Evolutionary conservation across 2,888 invertebrate genomes (phyloP).

Genomic region (Spisula subtruncata): DNA sequence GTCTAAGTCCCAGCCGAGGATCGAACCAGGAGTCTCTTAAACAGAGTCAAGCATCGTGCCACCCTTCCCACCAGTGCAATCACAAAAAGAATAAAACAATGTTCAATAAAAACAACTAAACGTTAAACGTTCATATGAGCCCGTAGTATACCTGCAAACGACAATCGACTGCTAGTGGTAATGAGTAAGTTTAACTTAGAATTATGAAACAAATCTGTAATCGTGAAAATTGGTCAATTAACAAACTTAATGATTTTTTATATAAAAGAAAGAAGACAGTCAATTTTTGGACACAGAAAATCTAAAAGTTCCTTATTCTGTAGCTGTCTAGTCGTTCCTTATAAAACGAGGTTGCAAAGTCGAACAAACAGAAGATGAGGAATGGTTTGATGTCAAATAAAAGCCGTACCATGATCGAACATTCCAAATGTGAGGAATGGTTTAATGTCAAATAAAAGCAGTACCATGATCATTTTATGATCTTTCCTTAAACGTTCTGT

Average conservation of each 20-base stretch:
- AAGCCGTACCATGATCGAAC: background rate
- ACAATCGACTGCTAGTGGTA: background rate
- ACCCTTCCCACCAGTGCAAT: too few species aligned
- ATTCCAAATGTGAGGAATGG: background rate
- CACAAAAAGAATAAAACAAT: too few species aligned
- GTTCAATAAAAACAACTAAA: too few species aligned
- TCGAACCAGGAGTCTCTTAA: too few species aligned
- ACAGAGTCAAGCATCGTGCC: too few species aligned
- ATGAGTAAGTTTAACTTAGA: background rate
- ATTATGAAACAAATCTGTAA: background rate
- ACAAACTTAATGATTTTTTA: background rate
- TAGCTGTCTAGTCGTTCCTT: background rate
- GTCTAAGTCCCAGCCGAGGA: too few species aligned
- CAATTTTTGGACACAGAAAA: background rate
- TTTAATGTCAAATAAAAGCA: slow-evolving; percentile 14
- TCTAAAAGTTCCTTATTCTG: background rate
- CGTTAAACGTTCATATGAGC: too few species aligned
- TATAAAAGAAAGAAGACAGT: background rate
- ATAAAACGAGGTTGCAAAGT: background rate
- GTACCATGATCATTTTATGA: background rate
- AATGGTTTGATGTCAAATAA: slow-evolving; percentile 13
- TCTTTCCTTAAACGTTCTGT: slow-evolving; percentile 19
- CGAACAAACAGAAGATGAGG: background rate
- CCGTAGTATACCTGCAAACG: too few species aligned
- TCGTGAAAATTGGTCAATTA: too few species aligned